Base-by-base conservation (phyloP, 2,113 vertebrate genomes). In the Melierax canorus region DNA sequence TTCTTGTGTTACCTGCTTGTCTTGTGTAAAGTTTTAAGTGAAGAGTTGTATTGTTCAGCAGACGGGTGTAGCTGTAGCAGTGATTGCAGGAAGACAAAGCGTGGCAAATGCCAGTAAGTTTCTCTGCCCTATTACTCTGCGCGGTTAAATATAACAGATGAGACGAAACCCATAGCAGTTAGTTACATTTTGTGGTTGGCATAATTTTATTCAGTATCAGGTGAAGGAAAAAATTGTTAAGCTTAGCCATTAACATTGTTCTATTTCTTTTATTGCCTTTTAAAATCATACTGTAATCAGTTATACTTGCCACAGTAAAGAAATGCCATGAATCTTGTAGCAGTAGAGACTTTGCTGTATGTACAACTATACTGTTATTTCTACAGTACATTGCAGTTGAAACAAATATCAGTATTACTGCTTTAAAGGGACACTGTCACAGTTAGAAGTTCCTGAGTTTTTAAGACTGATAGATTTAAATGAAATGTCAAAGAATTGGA, bases 201-300 rank as follows among this genome's bases (percentile, higher is more conserved):
- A 23, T 3, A 0, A 10, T 86, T 96, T 94, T 95, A 91, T 95
- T 96, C 45, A 23, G 55, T 55, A 66, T 73, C 32, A 83, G 90
- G 59, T 64, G 74, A 85, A 90, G 94, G 94, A 76, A 76, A 36
- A 73, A 67, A 53, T 1, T 7, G 72, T 82, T 19, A 96, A 92
- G 95, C 95, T 88, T 81, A 96, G 94, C 88, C 86, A 2, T 77
- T 71, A 76, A 30, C 67, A 80, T 63, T 30, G 38, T 23, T 53
- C 74, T 38, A 78, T 93, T 79, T 68, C 29, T 86, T 93, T 46
- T 19, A 53, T 77, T 83, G 75, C 88, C 75, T 88, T 79, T 50
- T 39, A 78, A 80, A 96, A 91, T 96, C 95, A 84, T 12, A 55
- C 0, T 66, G 84, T 36, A 87, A 96, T 95, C 94, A 95, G 64